Evolutionary conservation across 1,140 invertebrate genomes (phyloP).

Genomic region (Mya arenaria): DNA sequence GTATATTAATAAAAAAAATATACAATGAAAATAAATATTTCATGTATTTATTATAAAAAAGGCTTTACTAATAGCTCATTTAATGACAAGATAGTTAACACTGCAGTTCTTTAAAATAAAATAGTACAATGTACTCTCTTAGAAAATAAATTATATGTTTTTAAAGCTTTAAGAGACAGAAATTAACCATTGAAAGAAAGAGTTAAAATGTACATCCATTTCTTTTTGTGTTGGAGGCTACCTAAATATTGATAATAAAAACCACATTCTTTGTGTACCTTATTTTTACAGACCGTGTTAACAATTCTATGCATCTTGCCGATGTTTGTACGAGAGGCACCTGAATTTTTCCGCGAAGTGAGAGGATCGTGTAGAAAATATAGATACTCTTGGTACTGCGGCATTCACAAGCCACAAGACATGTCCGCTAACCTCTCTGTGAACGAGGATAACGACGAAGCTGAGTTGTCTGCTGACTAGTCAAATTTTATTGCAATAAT

Average conservation of each 20-base stretch:
- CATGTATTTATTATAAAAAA: too few relatives aligned
- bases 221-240: not conserved
- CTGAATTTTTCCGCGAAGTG: not conserved
- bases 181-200: too few relatives aligned
- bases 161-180: too few relatives aligned
- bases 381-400: constrained; percentile 40
- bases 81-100: too few relatives aligned
- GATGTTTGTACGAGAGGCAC: constrained; percentile 66
- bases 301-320: constrained; percentile 69
- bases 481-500: too few relatives aligned
- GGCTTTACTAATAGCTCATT: too few relatives aligned
- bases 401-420: not conserved
- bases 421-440: not conserved
- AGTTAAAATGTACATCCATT: not conserved
- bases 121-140: too few relatives aligned
- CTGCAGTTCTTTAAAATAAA: too few relatives aligned
- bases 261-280: not conserved
- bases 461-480: not conserved
- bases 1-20: too few relatives aligned
- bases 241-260: not conserved
- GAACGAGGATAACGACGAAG: constrained; percentile 13
- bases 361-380: not conserved
- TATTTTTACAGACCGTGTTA: constrained; percentile 64
- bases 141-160: too few relatives aligned
- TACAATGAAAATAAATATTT: too few relatives aligned